Base-by-base conservation (phyloP, 2,797 vertebrate species). In the Enteromius thamalakanensis region DNA sequence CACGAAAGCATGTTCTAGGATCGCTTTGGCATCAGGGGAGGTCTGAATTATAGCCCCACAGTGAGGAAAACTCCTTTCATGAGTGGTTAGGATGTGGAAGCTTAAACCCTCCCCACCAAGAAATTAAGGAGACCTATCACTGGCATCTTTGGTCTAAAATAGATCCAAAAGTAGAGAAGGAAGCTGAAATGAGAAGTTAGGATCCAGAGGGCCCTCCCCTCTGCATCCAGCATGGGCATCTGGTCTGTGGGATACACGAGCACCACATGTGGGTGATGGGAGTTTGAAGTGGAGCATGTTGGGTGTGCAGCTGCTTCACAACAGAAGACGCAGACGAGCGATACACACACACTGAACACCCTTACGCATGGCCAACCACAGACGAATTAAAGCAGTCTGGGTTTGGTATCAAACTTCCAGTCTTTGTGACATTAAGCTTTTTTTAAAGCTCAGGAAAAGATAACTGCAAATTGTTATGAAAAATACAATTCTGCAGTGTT, bases 181-280 rank as follows among this genome's bases (percentile, higher is more conserved):
- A 37, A 55, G 21, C 51, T 47, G 58, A 74, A 81, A 64, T 81
- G 29, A 81, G 47, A 82, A 82, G 71, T 67, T 45, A 47, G 4
- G 26, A 77, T 26, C 14, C 9, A 60, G 79, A 58, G n/a, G 62
- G 32, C 40, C 40, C 40, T 42, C 81, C 62, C 81, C 78, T 83
- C 81, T 83, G 81, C 53, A 77, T 77, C 40, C 75, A 83, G 53
- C 5, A 71, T 78, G 37, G 42, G 64, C 64, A 78, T 58, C 34
- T 71, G 81, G 75, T 78, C 64, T 78, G 65, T 69, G 64, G 70
- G 74, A 55, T 47, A 32, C 51, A 47, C 6, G 4, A 83, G 81
- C 10, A 21, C 45, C 42, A 77, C 72, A 77, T 49, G 74, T 68
- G 81, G 37, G 23, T 19, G 64, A 69, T 70, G 5, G 65, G 5